These are phyloP conservation scores for Tamandua tetradactyla DNA, from an alignment of 2,797 vertebrate genomes.

Conservation along the genomic window DNA sequence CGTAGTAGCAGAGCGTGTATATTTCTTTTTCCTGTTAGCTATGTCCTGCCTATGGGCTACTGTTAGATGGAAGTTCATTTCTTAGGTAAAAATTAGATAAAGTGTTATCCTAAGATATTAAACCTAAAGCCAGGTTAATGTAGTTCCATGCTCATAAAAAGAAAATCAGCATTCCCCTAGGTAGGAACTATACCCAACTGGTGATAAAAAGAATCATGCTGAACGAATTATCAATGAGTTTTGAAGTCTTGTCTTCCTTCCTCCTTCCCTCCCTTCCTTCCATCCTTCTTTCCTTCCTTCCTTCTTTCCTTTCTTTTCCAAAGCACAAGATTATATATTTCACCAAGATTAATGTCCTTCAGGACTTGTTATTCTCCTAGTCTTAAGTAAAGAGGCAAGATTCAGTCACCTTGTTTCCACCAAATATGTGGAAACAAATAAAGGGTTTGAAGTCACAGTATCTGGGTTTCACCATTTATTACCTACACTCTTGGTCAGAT, in stretches of 20 bases:
- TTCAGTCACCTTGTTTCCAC: not conserved
- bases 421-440: not conserved
- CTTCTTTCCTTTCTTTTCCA: not conserved
- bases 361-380: not conserved
- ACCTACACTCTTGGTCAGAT: not conserved
- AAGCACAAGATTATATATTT: not conserved
- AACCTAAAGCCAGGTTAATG: conserved; percentile 10
- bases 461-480: not conserved
- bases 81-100: conserved; percentile 28
- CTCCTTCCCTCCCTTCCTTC: not conserved
- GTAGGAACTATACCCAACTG: not conserved
- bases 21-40: conserved; percentile 40
- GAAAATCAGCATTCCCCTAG: not conserved
- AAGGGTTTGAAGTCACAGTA: not conserved
- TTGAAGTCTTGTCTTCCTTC: not conserved
- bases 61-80: conserved; percentile 13
- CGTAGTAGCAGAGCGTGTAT: not conserved
- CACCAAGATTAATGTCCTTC: not conserved
- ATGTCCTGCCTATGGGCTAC: not conserved
- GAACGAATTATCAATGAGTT: not conserved
- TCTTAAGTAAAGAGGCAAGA: not conserved
- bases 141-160: not conserved
- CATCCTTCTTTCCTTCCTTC: not conserved
- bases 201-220: not conserved
- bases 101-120: not conserved